A percentile compares a stretch with the other conserved stretches of the same genome.
Evolutionary conservation across 2,797 vertebrate species (phyloP).

Genomic region (Simalia tracyae): DNA sequence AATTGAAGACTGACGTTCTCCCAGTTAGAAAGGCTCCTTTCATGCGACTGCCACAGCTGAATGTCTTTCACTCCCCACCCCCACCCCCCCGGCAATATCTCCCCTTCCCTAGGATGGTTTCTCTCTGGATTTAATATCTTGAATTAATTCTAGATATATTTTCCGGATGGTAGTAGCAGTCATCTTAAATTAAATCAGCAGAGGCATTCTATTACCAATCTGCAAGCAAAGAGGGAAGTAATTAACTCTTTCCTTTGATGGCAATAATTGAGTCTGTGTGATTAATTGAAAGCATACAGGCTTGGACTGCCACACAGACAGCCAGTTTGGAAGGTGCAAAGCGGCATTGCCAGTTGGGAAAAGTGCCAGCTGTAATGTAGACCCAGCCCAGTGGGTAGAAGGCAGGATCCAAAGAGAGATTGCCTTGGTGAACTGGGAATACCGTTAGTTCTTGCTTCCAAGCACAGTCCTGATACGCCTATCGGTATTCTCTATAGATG

Average conservation of each 20-base stretch:
- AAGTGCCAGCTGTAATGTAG: slow-evolving; percentile 49
- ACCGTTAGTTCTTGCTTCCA: slow-evolving; percentile 41
- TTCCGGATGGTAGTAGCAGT: slow-evolving; percentile 55
- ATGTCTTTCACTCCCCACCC: background rate
- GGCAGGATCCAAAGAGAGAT: slow-evolving; percentile 58
- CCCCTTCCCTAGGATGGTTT: slow-evolving; percentile 40
- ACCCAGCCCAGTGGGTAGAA: slow-evolving; percentile 67
- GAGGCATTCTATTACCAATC: slow-evolving; percentile 52
- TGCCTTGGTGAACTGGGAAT: slow-evolving; percentile 23
- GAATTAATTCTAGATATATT: slow-evolving; percentile 43
- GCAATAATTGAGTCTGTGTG: slow-evolving; percentile 67
- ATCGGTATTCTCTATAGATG: slow-evolving; percentile 32
- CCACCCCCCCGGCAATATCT: slow-evolving; percentile 28
- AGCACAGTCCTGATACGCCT: slow-evolving; percentile 35
- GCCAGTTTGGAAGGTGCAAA: slow-evolving; percentile 61
- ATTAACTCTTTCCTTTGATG: slow-evolving; percentile 75
- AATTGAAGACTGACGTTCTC: background rate
- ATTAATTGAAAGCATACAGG: slow-evolving; percentile 73
- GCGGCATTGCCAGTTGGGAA: slow-evolving; percentile 63
- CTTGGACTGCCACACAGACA: slow-evolving; percentile 65
- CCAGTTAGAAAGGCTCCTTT: background rate
- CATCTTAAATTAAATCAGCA: slow-evolving; percentile 50
- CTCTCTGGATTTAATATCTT: slow-evolving; percentile 43
- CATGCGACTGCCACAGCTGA: background rate
- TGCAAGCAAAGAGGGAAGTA: slow-evolving; percentile 64